Percentiles rank a stretch among this genome's conserved stretches.
These are phyloP conservation scores for Macroglossus sobrinus DNA, from an alignment of 2,113 vertebrate species.

Conservation along the genomic window DNA sequence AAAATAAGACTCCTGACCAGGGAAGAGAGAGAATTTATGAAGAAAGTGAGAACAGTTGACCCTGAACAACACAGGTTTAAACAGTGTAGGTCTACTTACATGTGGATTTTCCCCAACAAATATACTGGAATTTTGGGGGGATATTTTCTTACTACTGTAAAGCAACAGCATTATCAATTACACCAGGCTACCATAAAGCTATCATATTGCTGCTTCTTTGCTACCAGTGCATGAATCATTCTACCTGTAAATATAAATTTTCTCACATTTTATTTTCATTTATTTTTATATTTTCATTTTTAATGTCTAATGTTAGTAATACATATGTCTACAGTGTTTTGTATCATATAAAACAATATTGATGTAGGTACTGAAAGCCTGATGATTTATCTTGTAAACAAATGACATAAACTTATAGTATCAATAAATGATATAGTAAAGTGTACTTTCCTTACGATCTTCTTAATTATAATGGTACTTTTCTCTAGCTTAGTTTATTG, in stretches of 20 bases:
- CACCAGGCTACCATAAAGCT: background rate
- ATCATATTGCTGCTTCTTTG: background rate
- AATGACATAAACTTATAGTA: background rate
- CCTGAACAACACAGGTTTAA: background rate
- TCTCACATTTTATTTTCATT: background rate
- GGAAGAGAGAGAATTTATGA: background rate
- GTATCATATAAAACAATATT: background rate
- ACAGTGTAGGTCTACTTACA: no score
- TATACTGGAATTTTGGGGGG: background rate
- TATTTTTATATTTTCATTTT: background rate
- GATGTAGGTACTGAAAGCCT: background rate
- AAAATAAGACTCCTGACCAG: background rate
- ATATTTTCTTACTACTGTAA: background rate
- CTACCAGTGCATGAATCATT: background rate
- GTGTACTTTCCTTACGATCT: background rate
- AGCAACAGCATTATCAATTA: background rate
- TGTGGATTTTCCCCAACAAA: background rate
- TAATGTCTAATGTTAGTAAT: background rate
- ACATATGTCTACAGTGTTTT: background rate
- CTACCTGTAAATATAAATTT: background rate
- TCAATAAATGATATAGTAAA: background rate
- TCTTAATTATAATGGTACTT: background rate
- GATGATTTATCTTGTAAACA: background rate
- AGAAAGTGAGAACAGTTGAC: background rate
- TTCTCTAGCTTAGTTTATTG: background rate